Percentiles rank a stretch among this genome's conserved stretches.
phyloP scores from a whole-genome alignment of 1,140 invertebrate genomes.

The Pseudomyrmex concolor region DNA sequence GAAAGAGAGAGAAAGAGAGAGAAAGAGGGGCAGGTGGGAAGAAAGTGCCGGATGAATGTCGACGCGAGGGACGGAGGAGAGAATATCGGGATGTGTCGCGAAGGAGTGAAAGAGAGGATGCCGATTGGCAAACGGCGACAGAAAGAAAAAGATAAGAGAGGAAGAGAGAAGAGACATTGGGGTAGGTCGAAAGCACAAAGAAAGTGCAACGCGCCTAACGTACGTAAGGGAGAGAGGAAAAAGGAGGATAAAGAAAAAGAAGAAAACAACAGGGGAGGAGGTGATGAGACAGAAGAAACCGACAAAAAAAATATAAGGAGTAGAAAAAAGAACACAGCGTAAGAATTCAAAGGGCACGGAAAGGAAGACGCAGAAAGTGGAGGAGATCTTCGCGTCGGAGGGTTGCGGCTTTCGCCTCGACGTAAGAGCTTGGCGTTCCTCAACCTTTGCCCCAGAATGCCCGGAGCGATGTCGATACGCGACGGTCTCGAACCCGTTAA shows the following conservation, averaged over 20 bases:
- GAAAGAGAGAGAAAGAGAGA: conserved; percentile 40
- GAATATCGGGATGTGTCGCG: conserved; percentile 9
- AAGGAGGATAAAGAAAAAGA: conserved; percentile 42
- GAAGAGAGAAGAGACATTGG: conserved; percentile 65
- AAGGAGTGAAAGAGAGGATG: conserved; percentile 39
- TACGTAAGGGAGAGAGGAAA: conserved; percentile 13
- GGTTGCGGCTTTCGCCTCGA: conserved; percentile 64
- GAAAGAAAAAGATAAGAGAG: conserved; percentile 4
- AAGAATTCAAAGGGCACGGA: conserved; percentile 27
- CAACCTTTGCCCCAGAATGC: conserved; percentile 85
- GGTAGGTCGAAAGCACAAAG: conserved; percentile 79
- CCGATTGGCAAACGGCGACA: conserved; percentile 7
- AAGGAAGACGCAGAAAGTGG: conserved; percentile 12
- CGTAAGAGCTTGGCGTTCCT: conserved; percentile 79
- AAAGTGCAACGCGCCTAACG: conserved; percentile 66
- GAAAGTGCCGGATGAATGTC: conserved; percentile 16
- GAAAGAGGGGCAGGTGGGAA: background rate
- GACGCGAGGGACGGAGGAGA: conserved; percentile 20
- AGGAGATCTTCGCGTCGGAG: conserved; percentile 29
- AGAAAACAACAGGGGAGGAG: conserved; percentile 10
- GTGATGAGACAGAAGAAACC: conserved; percentile 4
- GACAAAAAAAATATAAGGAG: conserved; percentile 46
- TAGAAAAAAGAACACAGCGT: conserved; percentile 49
- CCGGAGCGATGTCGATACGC: conserved; percentile 76
- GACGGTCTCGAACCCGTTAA: conserved; percentile 74